Conservation (phyloP, 2,113 vertebrate species). For the Thinocorus orbignyianus region DNA sequence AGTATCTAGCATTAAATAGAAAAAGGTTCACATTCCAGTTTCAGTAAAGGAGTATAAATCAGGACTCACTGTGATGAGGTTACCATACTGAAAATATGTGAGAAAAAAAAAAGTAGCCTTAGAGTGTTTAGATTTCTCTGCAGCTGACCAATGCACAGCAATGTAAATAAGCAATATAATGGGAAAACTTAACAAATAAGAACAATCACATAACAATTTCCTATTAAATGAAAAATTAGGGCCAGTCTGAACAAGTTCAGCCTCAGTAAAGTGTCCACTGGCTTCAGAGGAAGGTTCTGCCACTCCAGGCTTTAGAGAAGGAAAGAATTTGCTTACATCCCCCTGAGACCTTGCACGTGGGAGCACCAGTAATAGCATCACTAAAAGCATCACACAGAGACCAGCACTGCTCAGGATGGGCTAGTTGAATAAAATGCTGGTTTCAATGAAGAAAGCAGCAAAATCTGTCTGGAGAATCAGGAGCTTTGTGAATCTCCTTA, state of each 20-base stretch:
- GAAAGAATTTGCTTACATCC: background rate
- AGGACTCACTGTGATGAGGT: background rate
- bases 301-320: background rate
- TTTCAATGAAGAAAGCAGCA: background rate
- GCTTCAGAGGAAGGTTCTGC: background rate
- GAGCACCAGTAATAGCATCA: background rate
- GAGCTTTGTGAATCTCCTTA: background rate
- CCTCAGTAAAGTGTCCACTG: background rate
- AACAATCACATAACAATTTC: background rate
- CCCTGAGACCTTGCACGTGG: background rate
- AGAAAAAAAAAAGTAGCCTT: background rate
- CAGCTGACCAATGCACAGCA: background rate
- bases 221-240: background rate
- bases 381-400: background rate
- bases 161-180: too few relatives aligned
- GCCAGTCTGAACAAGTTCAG: background rate
- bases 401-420: background rate
- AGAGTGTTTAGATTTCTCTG: background rate
- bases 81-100: background rate
- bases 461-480: background rate
- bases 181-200: background rate
- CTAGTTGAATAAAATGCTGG: background rate
- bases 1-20: background rate
- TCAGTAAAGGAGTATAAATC: background rate
- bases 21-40: background rate